Evolutionary conservation across 2,888 invertebrate species (phyloP).

Genomic region (Tipula unca): DNA sequence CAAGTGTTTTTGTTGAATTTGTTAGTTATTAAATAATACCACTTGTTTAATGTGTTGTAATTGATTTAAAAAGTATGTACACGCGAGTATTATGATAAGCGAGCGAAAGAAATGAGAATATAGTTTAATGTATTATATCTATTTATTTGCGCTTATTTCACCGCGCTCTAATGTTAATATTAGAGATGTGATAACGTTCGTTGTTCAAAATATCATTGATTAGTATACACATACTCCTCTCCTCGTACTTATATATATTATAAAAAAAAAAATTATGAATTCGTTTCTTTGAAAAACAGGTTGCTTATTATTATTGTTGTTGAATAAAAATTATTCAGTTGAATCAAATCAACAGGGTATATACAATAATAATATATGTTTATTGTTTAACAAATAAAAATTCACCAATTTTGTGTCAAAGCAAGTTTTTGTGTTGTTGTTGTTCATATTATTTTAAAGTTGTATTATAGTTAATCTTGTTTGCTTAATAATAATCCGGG

Average conservation of each 20-base stretch:
- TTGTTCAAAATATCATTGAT: neutral
- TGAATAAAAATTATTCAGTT: neutral
- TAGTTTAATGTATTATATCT: neutral
- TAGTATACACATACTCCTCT: neutral
- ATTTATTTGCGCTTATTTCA: neutral
- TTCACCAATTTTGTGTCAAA: neutral
- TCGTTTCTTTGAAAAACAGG: neutral
- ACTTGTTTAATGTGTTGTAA: neutral
- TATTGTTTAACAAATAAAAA: neutral
- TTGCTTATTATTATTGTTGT: neutral
- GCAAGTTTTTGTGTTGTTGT: neutral
- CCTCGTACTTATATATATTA: too few species aligned
- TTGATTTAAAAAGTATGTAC: too few species aligned
- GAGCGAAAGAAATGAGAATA: too few species aligned
- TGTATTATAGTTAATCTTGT: neutral
- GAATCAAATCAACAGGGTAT: neutral
- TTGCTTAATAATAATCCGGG: neutral
- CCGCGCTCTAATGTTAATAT: neutral
- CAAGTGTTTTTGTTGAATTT: neutral
- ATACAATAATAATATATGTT: neutral
- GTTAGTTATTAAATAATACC: neutral
- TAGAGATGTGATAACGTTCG: neutral
- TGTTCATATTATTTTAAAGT: neutral
- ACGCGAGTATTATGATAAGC: too few species aligned
- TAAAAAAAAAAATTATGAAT: neutral